phyloP scores from a whole-genome alignment of 2,888 invertebrate genomes.

The Andrena fulva region DNA sequence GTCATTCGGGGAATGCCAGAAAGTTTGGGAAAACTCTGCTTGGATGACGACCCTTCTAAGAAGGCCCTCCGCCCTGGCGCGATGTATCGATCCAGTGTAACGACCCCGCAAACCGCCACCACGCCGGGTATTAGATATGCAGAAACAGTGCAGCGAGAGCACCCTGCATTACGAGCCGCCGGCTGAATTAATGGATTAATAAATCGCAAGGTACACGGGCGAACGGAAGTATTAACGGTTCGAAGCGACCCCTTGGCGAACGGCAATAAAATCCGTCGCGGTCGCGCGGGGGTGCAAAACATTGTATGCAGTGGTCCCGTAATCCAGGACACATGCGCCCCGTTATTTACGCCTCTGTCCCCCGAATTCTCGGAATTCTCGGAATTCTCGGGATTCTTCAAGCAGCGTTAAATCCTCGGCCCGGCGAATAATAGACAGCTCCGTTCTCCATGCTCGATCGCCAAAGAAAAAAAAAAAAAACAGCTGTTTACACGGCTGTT shows the following conservation, averaged over 20 bases:
- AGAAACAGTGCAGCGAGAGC: no score
- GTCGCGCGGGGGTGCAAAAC: conserved; percentile 23
- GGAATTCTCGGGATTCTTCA: conserved; percentile 1
- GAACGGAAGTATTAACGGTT: conserved; percentile 19
- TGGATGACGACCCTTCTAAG: no score
- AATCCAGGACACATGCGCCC: conserved; percentile 36
- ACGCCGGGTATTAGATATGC: no score
- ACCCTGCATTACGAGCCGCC: not conserved
- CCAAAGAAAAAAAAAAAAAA: no score
- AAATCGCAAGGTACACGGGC: conserved; percentile 15
- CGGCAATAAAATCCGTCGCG: conserved; percentile 26
- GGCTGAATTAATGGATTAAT: conserved; percentile 15
- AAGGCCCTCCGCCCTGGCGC: no score
- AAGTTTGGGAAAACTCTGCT: no score
- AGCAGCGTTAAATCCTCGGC: conserved; percentile 8
- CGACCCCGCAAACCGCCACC: no score
- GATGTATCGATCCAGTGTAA: no score
- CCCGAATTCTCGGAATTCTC: conserved; percentile 23
- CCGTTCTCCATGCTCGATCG: no score
- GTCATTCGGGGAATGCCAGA: no score
- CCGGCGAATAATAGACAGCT: not conserved
- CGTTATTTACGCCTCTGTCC: conserved; percentile 38
- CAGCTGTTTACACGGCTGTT: not conserved
- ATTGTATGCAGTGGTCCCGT: conserved; percentile 12
- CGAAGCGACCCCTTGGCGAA: conserved; percentile 11